Base-by-base conservation (phyloP, 92 coral and sea anemone genomes). In the Anthopleura xanthogrammica region DNA sequence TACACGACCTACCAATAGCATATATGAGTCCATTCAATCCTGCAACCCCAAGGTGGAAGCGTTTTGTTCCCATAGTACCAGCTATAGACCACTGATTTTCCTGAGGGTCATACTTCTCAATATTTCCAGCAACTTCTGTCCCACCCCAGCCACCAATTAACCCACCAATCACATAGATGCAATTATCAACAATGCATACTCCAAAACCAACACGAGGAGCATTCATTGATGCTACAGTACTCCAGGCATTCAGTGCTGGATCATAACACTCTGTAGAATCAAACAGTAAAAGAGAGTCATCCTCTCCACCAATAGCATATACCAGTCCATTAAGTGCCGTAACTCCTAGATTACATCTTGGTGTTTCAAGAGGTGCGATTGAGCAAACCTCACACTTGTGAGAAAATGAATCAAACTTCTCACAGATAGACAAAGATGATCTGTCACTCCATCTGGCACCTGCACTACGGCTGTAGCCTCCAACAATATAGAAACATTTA, bases 81-180 rank as follows among this genome's bases (percentile, higher is more conserved):
- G 89, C 96, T 77, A 94, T 79, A 55, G 82, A 88, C 98, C 98
- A 96, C 19, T 42, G 79, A 65, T 96, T 95, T 64, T 90, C 93
- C 22, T 85, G 87, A 60, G 96, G 92, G 54, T 96, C 94, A 87
- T 96, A 96, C 17, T 92, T 88, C 58, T 94, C 98, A 88, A 96
- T 92, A 41, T 86, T 88, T 24, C 89, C 94, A 0, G 98, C 95
- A 50, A 96, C 91, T 85, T 90, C 93, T n/a, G 93, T 83, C n/a
- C 98, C 98, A 46, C 95, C 92, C 98, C 98, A 96, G 2, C 98
- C 98, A 57, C 99, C 99, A 80, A 97, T 90, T 70, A 97, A 94
- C 3, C 99, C 99, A 58, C 99, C 99, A 80, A 97, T 89, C 55
- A 97, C 97, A 92, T 91, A 97, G 70, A 97, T 90, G 70, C 85